Conservation (phyloP, 2,888 invertebrate species). For the Timandra comae region DNA sequence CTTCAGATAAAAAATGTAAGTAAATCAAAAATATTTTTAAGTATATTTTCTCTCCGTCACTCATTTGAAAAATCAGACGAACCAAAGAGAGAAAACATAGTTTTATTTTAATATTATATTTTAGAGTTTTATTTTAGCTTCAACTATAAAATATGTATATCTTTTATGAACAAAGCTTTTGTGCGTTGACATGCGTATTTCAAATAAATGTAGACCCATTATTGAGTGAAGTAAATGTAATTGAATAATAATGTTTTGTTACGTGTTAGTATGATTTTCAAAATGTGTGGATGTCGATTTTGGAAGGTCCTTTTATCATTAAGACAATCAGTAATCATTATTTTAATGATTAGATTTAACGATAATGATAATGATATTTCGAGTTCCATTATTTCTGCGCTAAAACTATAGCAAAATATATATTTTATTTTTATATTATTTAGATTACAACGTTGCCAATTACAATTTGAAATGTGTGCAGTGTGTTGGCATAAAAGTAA, state of each 20-base stretch:
- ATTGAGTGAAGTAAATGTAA: conserved; percentile 52
- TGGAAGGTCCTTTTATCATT: too few species aligned
- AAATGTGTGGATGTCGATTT: conserved; percentile 24
- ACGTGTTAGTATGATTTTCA: conserved; percentile 5
- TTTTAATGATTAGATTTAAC: not conserved
- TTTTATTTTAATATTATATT: too few species aligned
- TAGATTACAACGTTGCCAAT: conserved; percentile 31
- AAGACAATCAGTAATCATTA: too few species aligned
- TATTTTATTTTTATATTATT: conserved; percentile 7
- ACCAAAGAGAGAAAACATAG: too few species aligned
- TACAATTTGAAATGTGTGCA: conserved; percentile 65
- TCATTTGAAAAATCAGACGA: too few species aligned
- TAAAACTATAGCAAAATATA: conserved; percentile 16
- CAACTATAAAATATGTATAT: conserved; percentile 30
- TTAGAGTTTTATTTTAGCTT: too few species aligned
- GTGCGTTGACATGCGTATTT: not conserved
- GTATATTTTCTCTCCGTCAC: too few species aligned
- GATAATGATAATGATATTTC: conserved; percentile 1
- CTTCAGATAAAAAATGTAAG: too few species aligned
- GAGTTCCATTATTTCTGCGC: conserved; percentile 7
- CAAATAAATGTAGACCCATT: conserved; percentile 62
- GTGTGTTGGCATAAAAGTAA: conserved; percentile 62
- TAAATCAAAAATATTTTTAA: too few species aligned
- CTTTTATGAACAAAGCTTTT: conserved; percentile 13
- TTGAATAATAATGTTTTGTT: conserved; percentile 9